phyloP scores from a whole-genome alignment of 92 coral and sea anemone genomes.

The Montipora capitata region DNA sequence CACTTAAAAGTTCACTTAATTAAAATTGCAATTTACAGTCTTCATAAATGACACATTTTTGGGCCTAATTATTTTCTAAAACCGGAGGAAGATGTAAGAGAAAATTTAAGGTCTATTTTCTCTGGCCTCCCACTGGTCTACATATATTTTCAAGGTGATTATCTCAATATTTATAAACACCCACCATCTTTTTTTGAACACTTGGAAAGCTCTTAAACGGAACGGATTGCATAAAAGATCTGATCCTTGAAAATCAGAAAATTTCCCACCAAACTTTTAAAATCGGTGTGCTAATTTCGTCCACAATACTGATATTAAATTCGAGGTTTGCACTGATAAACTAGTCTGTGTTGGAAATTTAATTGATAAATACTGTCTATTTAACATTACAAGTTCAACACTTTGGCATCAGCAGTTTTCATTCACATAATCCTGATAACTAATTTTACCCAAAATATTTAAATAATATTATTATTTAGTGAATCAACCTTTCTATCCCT shows the following conservation, averaged over 20 bases:
- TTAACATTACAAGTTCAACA: background rate
- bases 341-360: background rate
- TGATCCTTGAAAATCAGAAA: background rate
- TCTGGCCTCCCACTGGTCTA: background rate
- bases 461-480: background rate
- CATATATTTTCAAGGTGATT: background rate
- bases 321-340: background rate
- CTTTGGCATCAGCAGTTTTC: background rate
- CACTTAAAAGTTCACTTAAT: too few relatives aligned
- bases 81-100: too few relatives aligned
- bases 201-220: background rate
- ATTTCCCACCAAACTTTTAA: too few relatives aligned
- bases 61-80: too few relatives aligned
- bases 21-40: too few relatives aligned
- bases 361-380: background rate
- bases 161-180: background rate
- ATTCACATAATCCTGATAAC: background rate
- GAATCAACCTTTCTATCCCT: background rate
- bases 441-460: background rate
- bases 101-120: too few relatives aligned
- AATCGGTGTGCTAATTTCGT: too few relatives aligned
- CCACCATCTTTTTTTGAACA: background rate
- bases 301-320: background rate
- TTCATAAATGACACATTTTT: too few relatives aligned
- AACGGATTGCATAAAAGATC: background rate